Evolutionary conservation across 2,797 vertebrate genomes (phyloP).

Genomic region (Danio aesculapii): DNA sequence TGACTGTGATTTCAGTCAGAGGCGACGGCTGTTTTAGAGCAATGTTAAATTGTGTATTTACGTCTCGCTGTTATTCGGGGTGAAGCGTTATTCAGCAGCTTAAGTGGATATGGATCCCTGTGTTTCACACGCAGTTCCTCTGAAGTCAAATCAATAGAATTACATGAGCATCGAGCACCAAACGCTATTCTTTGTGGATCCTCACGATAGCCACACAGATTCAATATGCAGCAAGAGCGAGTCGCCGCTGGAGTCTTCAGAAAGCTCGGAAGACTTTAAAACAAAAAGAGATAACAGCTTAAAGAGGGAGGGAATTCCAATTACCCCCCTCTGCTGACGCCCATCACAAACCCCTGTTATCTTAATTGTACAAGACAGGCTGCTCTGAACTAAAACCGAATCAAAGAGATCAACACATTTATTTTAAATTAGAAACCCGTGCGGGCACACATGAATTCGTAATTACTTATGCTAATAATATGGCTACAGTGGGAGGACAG

Average conservation of each 20-base stretch:
- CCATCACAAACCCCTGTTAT: slow-evolving; percentile 69
- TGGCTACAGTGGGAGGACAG: slow-evolving; percentile 39
- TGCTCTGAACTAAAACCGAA: slow-evolving; percentile 75
- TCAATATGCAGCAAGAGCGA: slow-evolving; percentile 48
- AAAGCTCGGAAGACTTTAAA: slow-evolving; percentile 70
- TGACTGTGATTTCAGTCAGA: slow-evolving; percentile 23
- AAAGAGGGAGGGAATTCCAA: slow-evolving; percentile 57
- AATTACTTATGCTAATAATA: slow-evolving; percentile 82
- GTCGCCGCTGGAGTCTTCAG: slow-evolving; percentile 58
- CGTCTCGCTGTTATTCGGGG: slow-evolving; percentile 45
- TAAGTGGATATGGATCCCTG: slow-evolving; percentile 49
- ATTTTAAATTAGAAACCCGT: slow-evolving; percentile 73
- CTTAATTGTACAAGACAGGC: slow-evolving; percentile 81
- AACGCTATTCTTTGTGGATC: slow-evolving; percentile 55
- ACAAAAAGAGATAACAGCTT: slow-evolving; percentile 68
- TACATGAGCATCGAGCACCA: slow-evolving; percentile 38
- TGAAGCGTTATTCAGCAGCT: slow-evolving; percentile 53
- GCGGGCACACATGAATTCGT: slow-evolving; percentile 75
- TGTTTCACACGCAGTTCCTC: slow-evolving; percentile 56
- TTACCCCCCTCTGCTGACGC: slow-evolving; percentile 45
- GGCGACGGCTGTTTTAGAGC: slow-evolving; percentile 23
- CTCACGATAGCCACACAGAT: slow-evolving; percentile 53
- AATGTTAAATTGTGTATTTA: slow-evolving; percentile 41
- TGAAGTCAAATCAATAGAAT: slow-evolving; percentile 68
- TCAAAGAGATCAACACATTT: slow-evolving; percentile 77